Base-by-base conservation (phyloP, 2,888 invertebrate genomes). In the Bombyx huttoni region DNA sequence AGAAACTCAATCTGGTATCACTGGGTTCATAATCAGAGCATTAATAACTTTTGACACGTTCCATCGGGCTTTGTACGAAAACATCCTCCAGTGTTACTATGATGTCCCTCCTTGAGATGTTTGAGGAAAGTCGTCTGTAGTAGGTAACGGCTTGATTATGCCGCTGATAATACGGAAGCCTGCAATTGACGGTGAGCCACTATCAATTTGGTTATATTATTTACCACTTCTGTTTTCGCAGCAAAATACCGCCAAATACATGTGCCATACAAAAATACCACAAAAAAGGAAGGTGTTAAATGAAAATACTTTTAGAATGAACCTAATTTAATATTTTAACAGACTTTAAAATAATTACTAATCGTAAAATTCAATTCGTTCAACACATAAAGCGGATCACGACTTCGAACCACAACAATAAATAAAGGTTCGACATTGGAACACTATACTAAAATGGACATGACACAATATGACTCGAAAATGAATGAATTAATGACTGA, bases 311-410 rank as follows among this genome's bases (percentile, higher is more conserved):
- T 53, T 60, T 59, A 63, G 62, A 68, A 70, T 79, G 78, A 79
- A 67, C 81, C 76, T 84, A 81, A 78, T 78, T 76, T 72, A 76
- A 72, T 78, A 74, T 65, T 68, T 53, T 83, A 88, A 87, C 86
- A 88, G 84, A 87, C 84, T 86, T 78, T 77, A 79, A 81, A 83
- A 86, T 82, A 78, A 76, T 81, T 80, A 75, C 68, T 57, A 70
- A 70, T 65, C 67, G 70, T 76, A 84, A 81, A 83, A 82, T 80
- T 77, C 65, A 78, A 77, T 73, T 76, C 64, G 62, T 68, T 69
- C 65, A 63, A 72, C 71, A 78, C 71, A 72, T 64, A 68, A 72
- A 76, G 73, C 70, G 74, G 76, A 74, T 69, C 76, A 76, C 74
- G 75, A 40, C 71, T 60, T 72, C 61, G 69, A 68, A 73, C 73